Evolutionary conservation across 64 coral and sea anemone genomes (phyloP), one percentile per base, ranked within the genome.

Genomic region (Montipora efflorescens): DNA sequence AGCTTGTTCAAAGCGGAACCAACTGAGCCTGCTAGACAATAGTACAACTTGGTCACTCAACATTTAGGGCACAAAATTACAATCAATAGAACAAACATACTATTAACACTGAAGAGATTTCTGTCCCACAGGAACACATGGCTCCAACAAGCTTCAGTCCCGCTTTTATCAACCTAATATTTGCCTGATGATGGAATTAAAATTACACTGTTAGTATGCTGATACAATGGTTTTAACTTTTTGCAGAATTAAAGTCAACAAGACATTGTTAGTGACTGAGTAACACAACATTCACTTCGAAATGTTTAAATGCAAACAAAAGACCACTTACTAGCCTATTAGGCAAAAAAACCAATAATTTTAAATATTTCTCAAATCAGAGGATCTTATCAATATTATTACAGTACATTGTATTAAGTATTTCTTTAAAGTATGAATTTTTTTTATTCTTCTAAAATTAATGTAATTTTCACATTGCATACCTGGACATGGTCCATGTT

Each of bases 81-180:
- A 49, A 43, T 43, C 0, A 75, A 14, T 18, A 47, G n/a, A 50
- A 66, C 15, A 11, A 49, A 90, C 91, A 91, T 96, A 99, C 98
- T 88, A 99, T 91, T 7, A 96, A 44, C 12, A 87, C 25, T 78
- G 16, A 87, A 47, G 92, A 85, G 73, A 92, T 92, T 25, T 96
- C 84, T 84, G 83, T 57, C 15, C 98, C 93, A 95, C 92, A 96
- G 22, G 81, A 91, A 69, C 95, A 94, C 57, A 99, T 68, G 21
- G 55, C 74, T 80, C 91, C 84, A 18, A 94, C 98, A 18, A 96
- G 77, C 7, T 78, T 91, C 15, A 99, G 91, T 11, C 95, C 98
- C 72, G 89, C 92, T 61, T 99, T 99, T 66, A 99, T 71, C 47
- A 96, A 73, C 12, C 98, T 89, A 45, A 99, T 95, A 48, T 99